Conservation (phyloP, 2,888 invertebrate species). For the Dasysyrphus albostriatus region DNA sequence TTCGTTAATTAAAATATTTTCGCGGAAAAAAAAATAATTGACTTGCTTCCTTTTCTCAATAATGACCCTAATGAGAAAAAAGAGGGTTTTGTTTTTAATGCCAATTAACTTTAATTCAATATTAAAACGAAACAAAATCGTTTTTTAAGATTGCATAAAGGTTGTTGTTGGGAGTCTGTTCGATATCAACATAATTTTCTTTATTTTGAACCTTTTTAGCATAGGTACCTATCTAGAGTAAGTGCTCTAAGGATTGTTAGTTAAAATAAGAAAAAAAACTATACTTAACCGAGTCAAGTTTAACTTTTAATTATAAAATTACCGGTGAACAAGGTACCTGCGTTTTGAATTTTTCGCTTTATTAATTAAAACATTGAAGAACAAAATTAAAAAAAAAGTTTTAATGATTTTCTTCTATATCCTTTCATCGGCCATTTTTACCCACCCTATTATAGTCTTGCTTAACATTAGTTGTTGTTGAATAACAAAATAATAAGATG, state of each 20-base stretch:
- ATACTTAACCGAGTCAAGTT: neutral
- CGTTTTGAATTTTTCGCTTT: neutral
- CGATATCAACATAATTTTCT: neutral
- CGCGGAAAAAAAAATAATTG: neutral
- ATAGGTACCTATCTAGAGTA: neutral
- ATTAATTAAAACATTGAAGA: slow-evolving; percentile 12
- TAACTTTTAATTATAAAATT: neutral
- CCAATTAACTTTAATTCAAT: slow-evolving; percentile 18
- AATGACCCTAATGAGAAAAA: neutral
- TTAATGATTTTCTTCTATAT: neutral
- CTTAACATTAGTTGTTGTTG: neutral
- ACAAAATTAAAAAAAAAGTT: neutral
- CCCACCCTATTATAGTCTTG: neutral
- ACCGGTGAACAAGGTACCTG: neutral
- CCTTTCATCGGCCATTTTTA: neutral
- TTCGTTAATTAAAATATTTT: slow-evolving; percentile 14
- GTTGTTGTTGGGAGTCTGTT: neutral
- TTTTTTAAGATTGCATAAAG: slow-evolving; percentile 3
- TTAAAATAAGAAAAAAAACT: neutral
- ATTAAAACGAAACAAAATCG: neutral
- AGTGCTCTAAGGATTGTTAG: neutral
- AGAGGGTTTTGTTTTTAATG: neutral
- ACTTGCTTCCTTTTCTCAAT: neutral
- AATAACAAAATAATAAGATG: neutral
- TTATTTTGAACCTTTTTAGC: neutral